phyloP scores from a whole-genome alignment of 2,888 invertebrate species.

The Hypomecis atomaria region DNA sequence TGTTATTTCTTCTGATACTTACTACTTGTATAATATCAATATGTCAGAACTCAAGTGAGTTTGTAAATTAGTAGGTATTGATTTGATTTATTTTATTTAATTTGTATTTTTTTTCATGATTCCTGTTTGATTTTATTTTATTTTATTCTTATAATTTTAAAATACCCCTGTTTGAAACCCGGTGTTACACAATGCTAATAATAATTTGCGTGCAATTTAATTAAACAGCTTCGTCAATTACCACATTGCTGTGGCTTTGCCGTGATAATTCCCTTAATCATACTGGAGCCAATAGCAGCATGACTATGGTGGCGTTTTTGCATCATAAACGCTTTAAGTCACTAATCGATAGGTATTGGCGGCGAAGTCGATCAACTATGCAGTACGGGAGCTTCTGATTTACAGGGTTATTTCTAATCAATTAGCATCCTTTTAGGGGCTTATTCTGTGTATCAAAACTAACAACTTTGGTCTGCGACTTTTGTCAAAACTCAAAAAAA shows the following conservation, averaged over 20 bases:
- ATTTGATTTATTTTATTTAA: no score
- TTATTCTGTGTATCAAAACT: no score
- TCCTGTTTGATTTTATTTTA: no score
- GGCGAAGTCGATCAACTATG: background rate
- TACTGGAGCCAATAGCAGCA: conserved; percentile 10
- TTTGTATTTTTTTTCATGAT: no score
- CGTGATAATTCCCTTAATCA: conserved; percentile 18
- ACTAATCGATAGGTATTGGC: conserved; percentile 24
- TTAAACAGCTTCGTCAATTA: conserved; percentile 3
- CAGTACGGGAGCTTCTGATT: conserved; percentile 12
- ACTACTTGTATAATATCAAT: background rate
- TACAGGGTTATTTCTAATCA: no score
- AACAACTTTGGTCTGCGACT: no score
- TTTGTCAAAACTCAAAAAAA: no score
- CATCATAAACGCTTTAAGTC: conserved; percentile 22
- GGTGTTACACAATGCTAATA: no score
- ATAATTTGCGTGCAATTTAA: conserved; percentile 10
- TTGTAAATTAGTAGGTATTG: no score
- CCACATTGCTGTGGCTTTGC: background rate
- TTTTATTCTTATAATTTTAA: no score
- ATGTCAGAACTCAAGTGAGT: background rate
- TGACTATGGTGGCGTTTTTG: conserved; percentile 22
- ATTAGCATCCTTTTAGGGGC: no score
- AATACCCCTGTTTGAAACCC: no score
- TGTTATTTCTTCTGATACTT: conserved; percentile 23